phyloP scores from a whole-genome alignment of 2,797 vertebrate genomes.

The Syncerus caffer region DNA sequence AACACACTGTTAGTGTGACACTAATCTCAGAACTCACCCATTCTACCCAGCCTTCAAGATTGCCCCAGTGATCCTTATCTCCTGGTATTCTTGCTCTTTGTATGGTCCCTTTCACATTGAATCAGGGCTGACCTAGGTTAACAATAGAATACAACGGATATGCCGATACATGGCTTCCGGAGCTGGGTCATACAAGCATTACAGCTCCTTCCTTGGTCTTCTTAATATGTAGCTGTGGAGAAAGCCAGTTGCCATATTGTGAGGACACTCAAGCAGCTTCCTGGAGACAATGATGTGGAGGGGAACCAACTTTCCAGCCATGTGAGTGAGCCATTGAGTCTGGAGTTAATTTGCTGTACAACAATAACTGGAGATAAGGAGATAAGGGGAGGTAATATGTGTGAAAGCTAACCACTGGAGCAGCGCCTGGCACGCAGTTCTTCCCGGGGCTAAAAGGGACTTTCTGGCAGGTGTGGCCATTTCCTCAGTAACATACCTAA shows the following conservation, averaged over 20 bases:
- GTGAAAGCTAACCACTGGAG: background rate
- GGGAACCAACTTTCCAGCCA: background rate
- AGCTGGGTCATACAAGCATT: background rate
- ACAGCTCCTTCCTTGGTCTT: background rate
- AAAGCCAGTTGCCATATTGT: background rate
- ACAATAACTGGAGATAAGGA: background rate
- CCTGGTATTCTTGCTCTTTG: background rate
- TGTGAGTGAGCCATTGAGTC: background rate
- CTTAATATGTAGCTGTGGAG: background rate
- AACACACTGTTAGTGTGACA: background rate
- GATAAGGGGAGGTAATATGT: background rate
- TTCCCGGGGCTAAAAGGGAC: background rate
- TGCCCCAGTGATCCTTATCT: background rate
- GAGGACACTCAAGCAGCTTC: background rate
- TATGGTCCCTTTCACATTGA: background rate
- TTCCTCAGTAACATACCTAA: background rate
- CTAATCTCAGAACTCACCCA: background rate
- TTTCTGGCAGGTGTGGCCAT: background rate
- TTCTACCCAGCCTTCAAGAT: background rate
- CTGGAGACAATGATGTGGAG: background rate
- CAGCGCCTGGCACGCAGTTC: background rate
- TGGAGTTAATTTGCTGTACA: background rate
- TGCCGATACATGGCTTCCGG: background rate
- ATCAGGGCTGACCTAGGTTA: background rate
- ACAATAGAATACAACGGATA: background rate